Evolutionary conservation across 64 coral and sea anemone genomes (phyloP).

Genomic region (Actinia tenebrosa): DNA sequence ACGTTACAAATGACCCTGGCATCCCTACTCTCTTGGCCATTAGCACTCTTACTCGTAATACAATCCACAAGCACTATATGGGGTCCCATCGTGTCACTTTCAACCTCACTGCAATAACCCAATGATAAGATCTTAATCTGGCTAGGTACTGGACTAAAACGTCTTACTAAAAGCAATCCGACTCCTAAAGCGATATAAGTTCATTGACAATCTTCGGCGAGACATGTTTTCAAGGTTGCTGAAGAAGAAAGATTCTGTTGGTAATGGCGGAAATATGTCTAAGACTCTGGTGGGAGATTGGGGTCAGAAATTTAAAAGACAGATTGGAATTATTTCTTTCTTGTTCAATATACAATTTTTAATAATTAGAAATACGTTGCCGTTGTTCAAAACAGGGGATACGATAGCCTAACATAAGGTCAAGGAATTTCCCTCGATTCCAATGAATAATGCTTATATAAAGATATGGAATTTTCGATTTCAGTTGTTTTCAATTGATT

Average conservation of each 20-base stretch:
- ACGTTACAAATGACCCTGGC: constrained; percentile 13
- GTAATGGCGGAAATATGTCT: not conserved
- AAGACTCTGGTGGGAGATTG: not conserved
- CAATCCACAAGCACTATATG: not conserved
- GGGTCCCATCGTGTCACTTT: constrained; percentile 10
- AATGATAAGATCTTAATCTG: constrained; percentile 10
- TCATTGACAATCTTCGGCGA: not conserved
- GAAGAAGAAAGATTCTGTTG: not conserved
- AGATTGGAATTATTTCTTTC: not conserved
- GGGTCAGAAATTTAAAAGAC: not conserved
- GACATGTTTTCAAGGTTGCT: not conserved
- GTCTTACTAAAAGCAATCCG: constrained; percentile 4
- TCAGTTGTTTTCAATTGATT: not conserved
- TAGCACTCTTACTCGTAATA: not conserved
- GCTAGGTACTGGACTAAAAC: not conserved
- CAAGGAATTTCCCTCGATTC: not conserved
- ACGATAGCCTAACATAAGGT: not conserved
- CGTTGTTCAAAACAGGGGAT: not conserved
- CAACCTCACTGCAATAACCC: not conserved
- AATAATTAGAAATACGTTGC: not conserved
- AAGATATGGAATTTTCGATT: not conserved
- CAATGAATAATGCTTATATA: not conserved
- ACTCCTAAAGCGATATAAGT: not conserved
- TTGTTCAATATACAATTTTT: not conserved
- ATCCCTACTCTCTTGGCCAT: not conserved